Base-by-base conservation (phyloP, 2,113 vertebrate genomes). In the Ascaphus truei region DNA sequence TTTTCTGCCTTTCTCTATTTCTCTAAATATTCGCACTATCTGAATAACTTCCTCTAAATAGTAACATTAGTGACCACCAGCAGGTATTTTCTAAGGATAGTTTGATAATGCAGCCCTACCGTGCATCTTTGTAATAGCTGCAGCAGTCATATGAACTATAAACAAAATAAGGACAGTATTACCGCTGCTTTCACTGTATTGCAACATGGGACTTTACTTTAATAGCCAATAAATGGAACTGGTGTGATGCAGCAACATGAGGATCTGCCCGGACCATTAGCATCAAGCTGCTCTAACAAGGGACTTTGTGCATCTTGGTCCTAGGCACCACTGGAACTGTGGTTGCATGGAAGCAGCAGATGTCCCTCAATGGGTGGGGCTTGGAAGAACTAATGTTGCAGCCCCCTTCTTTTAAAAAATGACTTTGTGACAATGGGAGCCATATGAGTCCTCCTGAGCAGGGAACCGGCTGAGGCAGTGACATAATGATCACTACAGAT, bases 401-500 rank as follows among this genome's bases (percentile, higher is more conserved):
- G 41, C 39, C 27, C 31, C 52, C 37, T 43, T 45, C 47, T 22
- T 57, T 25, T 59, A 50, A 36, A 68, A 68, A 60, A 59, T 47
- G 41, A 68, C 55, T 59, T 25, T 58, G 37, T 68, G 56, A 68
- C 66, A 59, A 59, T 68, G 31, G 43, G 47, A 68, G 34, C 66
- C 66, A 58, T 69, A 69, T 47, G 66, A 69, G 55, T 50, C 20
- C 56, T n/a, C n/a, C n/a, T 29, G 56, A 60, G 55, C 56, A 60
- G 66, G 56, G 43, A 60, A 60, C 55, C 36, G 4, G 52, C 66
- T 41, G 43, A 59, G 66, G 43, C 56, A 29, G 31, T 59, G 66
- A 60, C 66, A 59, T 69, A 69, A 69, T 69, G 66, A 69, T 69
- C 56, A 36, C 43, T 60, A 48, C 66, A 69, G 66, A 69, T 69